A percentile compares a stretch with the other conserved stretches of the same genome.
phyloP scores from a whole-genome alignment of 1,140 invertebrate genomes.

The Drosophila chauvacae region DNA sequence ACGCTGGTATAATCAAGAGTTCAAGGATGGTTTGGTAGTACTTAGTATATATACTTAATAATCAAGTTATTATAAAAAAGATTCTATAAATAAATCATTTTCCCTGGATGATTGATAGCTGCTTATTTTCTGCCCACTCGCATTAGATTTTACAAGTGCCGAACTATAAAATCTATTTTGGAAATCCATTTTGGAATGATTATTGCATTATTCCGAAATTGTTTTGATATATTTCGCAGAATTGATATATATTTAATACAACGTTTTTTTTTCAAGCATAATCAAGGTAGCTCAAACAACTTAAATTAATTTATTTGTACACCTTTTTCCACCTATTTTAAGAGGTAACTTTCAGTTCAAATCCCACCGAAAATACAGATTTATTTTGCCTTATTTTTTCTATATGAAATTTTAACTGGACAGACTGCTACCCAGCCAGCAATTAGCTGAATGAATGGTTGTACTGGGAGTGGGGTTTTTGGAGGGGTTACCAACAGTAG shows the following conservation, averaged over 20 bases:
- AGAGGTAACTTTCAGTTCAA: constrained; percentile 10
- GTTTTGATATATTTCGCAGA: background rate
- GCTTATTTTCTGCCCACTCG: constrained; percentile 2
- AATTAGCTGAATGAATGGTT: constrained; percentile 49
- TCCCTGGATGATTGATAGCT: background rate
- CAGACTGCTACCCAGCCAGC: constrained; percentile 20
- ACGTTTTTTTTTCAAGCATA: background rate
- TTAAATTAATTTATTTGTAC: background rate
- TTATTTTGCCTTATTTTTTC: constrained; percentile 20
- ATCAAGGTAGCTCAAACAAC: background rate
- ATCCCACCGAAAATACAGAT: background rate
- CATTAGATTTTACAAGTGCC: background rate
- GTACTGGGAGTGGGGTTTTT: background rate
- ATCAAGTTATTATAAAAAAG: background rate
- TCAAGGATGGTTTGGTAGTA: too few species aligned
- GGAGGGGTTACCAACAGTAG: constrained; percentile 4
- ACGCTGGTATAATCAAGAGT: too few species aligned
- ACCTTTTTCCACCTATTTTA: too few species aligned
- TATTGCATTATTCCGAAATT: background rate
- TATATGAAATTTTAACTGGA: constrained; percentile 51
- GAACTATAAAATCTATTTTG: constrained; percentile 9
- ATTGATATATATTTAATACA: background rate
- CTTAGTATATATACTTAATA: background rate
- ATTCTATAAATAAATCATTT: background rate
- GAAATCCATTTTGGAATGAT: constrained; percentile 5